Conservation (phyloP, 1,140 invertebrate species). For the Theocolax elegans region DNA sequence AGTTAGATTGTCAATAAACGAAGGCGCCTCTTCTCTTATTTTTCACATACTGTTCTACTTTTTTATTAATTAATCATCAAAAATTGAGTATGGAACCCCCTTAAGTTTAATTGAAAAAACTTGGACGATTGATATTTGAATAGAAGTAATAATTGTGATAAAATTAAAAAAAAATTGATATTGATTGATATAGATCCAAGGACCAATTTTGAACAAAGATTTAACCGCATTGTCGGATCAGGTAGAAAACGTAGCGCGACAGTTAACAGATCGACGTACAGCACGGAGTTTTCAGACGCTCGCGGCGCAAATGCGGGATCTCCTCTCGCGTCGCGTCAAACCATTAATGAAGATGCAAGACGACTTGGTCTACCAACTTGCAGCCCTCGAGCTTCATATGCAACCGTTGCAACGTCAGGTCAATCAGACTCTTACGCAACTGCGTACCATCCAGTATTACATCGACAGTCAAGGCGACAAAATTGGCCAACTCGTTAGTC, state of each 20-base stretch:
- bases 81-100: too few relatives aligned
- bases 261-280: constrained; percentile 75
- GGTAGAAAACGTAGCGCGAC: constrained; percentile 77
- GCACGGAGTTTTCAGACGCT: constrained; percentile 75
- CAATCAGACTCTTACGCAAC: constrained; percentile 78
- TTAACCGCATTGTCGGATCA: constrained; percentile 79
- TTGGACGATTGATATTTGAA: too few relatives aligned
- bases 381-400: constrained; percentile 78
- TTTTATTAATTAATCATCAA: too few relatives aligned
- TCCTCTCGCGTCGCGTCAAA: constrained; percentile 73
- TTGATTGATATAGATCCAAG: too few relatives aligned
- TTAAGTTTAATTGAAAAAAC: too few relatives aligned
- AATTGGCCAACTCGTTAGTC: constrained; percentile 74
- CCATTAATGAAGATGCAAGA: constrained; percentile 77
- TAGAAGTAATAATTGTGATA: too few relatives aligned
- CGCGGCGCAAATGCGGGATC: constrained; percentile 72
- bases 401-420: constrained; percentile 75
- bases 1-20: too few relatives aligned
- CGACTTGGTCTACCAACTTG: constrained; percentile 78
- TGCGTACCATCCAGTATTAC: constrained; percentile 80
- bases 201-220: constrained; percentile 78
- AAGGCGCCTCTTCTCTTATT: too few relatives aligned
- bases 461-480: constrained; percentile 78
- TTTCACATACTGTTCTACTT: too few relatives aligned
- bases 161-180: too few relatives aligned